Evolutionary conservation across 2,113 vertebrate genomes (phyloP).

Genomic region (Antechinus flavipes): DNA sequence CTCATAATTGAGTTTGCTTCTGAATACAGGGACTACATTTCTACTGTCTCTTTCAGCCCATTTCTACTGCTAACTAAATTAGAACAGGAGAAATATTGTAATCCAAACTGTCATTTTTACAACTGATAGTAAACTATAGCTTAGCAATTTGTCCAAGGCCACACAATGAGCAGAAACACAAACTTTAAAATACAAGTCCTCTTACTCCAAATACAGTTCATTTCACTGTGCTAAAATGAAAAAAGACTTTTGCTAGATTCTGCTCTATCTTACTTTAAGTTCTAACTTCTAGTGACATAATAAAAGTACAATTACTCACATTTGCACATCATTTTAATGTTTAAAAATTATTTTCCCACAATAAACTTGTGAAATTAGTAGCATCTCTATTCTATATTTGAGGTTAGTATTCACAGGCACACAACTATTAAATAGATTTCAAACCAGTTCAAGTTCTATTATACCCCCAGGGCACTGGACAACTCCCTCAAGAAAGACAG

Average conservation of each 20-base stretch:
- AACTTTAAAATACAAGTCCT: background rate
- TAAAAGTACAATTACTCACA: background rate
- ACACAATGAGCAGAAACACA: background rate
- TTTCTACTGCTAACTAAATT: constrained; percentile 11
- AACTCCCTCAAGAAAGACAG: background rate
- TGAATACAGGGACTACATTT: constrained; percentile 8
- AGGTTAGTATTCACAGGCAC: background rate
- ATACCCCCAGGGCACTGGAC: background rate
- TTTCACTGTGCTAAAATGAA: background rate
- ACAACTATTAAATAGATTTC: background rate
- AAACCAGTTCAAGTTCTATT: background rate
- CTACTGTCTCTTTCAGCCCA: constrained; percentile 12
- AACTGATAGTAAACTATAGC: background rate
- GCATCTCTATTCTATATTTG: background rate
- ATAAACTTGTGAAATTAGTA: background rate
- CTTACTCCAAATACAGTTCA: background rate
- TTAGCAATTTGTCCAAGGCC: background rate
- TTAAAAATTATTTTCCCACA: background rate
- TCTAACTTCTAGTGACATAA: background rate
- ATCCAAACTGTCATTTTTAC: background rate
- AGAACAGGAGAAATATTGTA: background rate
- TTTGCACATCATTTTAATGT: background rate
- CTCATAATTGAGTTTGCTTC: background rate
- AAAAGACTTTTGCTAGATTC: background rate
- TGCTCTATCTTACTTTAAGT: background rate